Percentiles rank a stretch among this genome's conserved stretches.
Evolutionary conservation across 2,797 vertebrate species (phyloP).

Genomic region (Prionace glauca): DNA sequence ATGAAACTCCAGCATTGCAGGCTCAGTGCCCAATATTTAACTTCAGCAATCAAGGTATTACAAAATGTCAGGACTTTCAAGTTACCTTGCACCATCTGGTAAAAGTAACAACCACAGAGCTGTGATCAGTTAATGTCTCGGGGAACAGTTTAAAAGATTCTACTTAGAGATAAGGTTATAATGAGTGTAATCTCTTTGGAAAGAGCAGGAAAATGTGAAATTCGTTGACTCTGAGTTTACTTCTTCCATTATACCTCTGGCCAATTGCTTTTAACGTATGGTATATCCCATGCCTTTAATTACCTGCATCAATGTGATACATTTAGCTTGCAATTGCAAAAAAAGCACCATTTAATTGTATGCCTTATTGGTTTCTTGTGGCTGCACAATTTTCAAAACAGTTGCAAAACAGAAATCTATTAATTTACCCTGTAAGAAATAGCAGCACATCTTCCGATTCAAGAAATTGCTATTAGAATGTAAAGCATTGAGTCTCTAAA

Average conservation of each 20-base stretch:
- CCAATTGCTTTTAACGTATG: not conserved
- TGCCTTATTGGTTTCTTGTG: not conserved
- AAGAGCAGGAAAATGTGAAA: not conserved
- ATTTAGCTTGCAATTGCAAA: not conserved
- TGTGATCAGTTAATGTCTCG: not conserved
- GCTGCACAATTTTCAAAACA: not conserved
- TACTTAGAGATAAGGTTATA: not conserved
- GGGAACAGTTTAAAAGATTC: not conserved
- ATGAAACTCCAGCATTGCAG: not conserved
- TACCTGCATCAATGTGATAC: not conserved
- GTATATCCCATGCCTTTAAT: not conserved
- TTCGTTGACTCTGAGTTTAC: not conserved
- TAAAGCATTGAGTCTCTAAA: not conserved
- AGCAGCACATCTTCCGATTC: not conserved
- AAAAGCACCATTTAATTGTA: not conserved
- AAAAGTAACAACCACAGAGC: not conserved
- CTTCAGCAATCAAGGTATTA: conserved; percentile 9
- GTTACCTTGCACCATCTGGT: not conserved
- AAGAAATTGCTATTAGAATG: not conserved
- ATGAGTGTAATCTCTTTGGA: not conserved
- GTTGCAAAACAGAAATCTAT: not conserved
- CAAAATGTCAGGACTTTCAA: not conserved
- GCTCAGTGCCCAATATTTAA: not conserved
- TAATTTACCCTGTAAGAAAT: not conserved
- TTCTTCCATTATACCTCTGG: not conserved